These are phyloP conservation scores for Apodemia mormo DNA, from an alignment of 2,888 invertebrate species.

Conservation along the genomic window DNA sequence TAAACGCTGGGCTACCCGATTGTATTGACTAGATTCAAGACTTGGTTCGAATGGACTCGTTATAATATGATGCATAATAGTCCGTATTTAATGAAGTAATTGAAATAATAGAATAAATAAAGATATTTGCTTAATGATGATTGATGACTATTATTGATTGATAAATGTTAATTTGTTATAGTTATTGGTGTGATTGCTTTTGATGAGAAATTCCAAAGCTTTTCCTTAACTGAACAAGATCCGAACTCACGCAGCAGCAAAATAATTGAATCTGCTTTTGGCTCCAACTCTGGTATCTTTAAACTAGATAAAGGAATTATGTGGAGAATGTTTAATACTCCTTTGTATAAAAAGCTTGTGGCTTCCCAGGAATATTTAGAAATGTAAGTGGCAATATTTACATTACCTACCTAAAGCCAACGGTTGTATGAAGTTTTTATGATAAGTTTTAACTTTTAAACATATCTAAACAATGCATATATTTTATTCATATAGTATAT, in stretches of 20 bases:
- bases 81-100: no score
- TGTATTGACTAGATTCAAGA: no score
- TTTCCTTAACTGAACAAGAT: constrained; percentile 82
- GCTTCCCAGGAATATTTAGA: constrained; percentile 88
- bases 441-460: no score
- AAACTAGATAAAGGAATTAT: constrained; percentile 86
- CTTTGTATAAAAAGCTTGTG: constrained; percentile 85
- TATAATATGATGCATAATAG: constrained; percentile 42
- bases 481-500: no score
- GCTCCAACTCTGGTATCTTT: constrained; percentile 86
- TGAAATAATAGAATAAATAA: no score
- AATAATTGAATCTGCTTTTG: constrained; percentile 87
- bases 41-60: no score
- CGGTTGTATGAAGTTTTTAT: no score
- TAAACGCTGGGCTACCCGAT: no score
- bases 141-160: no score
- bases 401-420: no score
- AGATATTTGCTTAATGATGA: no score
- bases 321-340: constrained; percentile 88
- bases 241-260: constrained; percentile 84
- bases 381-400: constrained; percentile 50
- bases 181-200: constrained; percentile 89
- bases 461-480: no score
- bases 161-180: constrained; percentile 77
- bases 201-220: constrained; percentile 85